Evolutionary conservation across 2,888 invertebrate genomes (phyloP).

Genomic region (Drosophila merina): DNA sequence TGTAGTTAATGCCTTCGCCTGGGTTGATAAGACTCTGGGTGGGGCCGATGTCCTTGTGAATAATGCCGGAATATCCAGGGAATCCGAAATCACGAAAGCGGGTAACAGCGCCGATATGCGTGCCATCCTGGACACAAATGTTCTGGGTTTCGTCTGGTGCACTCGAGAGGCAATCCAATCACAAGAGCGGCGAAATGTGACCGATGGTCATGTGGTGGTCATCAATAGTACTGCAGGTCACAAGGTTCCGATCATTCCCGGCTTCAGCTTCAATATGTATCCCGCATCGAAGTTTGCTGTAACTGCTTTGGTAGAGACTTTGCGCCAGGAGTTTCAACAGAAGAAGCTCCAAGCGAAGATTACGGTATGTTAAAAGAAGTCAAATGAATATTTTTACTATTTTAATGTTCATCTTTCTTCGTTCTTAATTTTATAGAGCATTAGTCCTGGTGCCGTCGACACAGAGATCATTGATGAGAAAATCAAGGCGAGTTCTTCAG

Average conservation of each 20-base stretch:
- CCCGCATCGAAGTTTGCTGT: slow-evolving; percentile 76
- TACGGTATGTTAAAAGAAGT: slow-evolving; percentile 50
- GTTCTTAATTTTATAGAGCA: slow-evolving; percentile 55
- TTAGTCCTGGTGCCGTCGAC: slow-evolving; percentile 74
- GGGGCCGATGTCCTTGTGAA: slow-evolving; percentile 91
- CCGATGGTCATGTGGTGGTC: slow-evolving; percentile 85
- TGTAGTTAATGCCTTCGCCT: slow-evolving; percentile 30
- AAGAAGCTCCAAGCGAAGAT: slow-evolving; percentile 67
- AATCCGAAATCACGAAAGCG: slow-evolving; percentile 28
- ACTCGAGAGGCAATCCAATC: slow-evolving; percentile 84
- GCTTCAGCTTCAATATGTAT: slow-evolving; percentile 71
- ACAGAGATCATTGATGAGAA: slow-evolving; percentile 68
- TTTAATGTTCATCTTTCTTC: neutral
- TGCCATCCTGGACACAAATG: slow-evolving; percentile 84
- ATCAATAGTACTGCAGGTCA: slow-evolving; percentile 83
- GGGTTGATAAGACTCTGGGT: slow-evolving; percentile 85
- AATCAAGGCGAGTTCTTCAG: slow-evolving; percentile 12
- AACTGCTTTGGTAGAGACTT: slow-evolving; percentile 72
- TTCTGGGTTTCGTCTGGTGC: slow-evolving; percentile 84
- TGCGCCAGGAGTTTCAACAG: slow-evolving; percentile 76
- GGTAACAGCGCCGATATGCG: slow-evolving; percentile 63
- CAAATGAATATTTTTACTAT: neutral
- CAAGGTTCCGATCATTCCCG: slow-evolving; percentile 56
- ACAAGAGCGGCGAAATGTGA: slow-evolving; percentile 82
- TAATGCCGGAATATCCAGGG: slow-evolving; percentile 89